phyloP scores from a whole-genome alignment of 2,113 vertebrate genomes.

The Amphilophus citrinellus region DNA sequence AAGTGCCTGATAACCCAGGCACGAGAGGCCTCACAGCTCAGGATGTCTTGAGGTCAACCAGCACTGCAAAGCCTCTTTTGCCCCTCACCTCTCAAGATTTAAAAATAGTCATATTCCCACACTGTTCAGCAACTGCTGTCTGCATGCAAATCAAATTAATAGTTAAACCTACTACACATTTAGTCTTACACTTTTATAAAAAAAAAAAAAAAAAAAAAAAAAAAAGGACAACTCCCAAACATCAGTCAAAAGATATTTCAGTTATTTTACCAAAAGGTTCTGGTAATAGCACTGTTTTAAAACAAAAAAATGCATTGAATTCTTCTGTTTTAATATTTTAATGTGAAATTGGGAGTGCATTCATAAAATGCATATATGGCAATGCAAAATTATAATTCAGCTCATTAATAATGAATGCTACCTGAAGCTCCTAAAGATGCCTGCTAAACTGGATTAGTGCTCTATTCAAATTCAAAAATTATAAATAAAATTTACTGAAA shows the following conservation, averaged over 20 bases:
- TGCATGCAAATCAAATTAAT: not conserved
- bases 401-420: not conserved
- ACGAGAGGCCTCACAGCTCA: conserved; percentile 33
- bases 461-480: not conserved
- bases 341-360: no score
- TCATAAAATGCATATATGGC: no score
- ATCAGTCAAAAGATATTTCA: not conserved
- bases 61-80: conserved; percentile 22
- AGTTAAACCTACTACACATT: not conserved
- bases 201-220: no score
- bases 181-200: not conserved
- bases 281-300: not conserved
- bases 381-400: no score
- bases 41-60: conserved; percentile 38
- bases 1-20: conserved; percentile 70
- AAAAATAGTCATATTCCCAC: conserved; percentile 48
- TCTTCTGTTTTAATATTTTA: not conserved
- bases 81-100: conserved; percentile 28
- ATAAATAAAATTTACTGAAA: not conserved
- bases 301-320: not conserved
- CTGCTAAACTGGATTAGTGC: not conserved
- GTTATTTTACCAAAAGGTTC: not conserved
- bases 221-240: no score
- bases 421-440: not conserved
- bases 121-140: conserved; percentile 20